Evolutionary conservation across 2,113 vertebrate genomes (phyloP).

Genomic region (Paedocypris sp.): DNA sequence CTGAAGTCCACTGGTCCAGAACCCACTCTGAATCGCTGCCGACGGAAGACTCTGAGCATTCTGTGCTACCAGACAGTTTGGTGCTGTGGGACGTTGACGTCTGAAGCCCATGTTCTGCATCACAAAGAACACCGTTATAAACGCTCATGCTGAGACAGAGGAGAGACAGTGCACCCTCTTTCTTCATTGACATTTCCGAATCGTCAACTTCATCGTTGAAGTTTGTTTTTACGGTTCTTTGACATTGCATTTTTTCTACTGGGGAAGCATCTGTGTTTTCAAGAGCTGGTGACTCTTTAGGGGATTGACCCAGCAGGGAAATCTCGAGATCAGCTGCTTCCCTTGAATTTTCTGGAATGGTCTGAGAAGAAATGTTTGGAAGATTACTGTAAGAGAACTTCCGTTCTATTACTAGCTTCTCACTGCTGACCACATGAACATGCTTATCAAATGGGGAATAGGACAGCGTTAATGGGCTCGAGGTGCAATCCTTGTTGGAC

Average conservation of each 20-base stretch:
- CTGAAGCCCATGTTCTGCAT: slow-evolving; percentile 45
- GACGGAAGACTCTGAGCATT: slow-evolving; percentile 58
- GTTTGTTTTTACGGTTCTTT: slow-evolving; percentile 34
- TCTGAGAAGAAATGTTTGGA: slow-evolving; percentile 10
- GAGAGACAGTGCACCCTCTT: slow-evolving; percentile 27
- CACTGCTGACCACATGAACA: slow-evolving; percentile 30
- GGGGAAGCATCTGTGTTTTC: slow-evolving; percentile 14
- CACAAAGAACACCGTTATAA: slow-evolving; percentile 6
- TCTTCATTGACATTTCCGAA: slow-evolving; percentile 30
- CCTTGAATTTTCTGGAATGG: slow-evolving; percentile 18
- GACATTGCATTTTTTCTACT: slow-evolving; percentile 23
- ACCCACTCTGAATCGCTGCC: slow-evolving; percentile 52
- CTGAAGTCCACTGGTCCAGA: not conserved
- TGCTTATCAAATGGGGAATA: slow-evolving; percentile 32
- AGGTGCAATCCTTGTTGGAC: slow-evolving; percentile 52
- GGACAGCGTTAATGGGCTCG: slow-evolving; percentile 47
- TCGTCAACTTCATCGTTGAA: slow-evolving; percentile 50
- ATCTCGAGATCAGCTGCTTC: slow-evolving; percentile 37
- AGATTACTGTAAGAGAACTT: slow-evolving; percentile 39
- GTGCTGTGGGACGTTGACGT: slow-evolving; percentile 38
- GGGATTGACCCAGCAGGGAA: slow-evolving; percentile 30
- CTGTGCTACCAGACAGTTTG: slow-evolving; percentile 51
- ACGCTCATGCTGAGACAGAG: slow-evolving; percentile 18
- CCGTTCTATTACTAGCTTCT: slow-evolving; percentile 35
- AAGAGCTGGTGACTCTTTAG: slow-evolving; percentile 36